Evolutionary conservation across 2,888 invertebrate species (phyloP).

Genomic region (Cataglyphis livida): DNA sequence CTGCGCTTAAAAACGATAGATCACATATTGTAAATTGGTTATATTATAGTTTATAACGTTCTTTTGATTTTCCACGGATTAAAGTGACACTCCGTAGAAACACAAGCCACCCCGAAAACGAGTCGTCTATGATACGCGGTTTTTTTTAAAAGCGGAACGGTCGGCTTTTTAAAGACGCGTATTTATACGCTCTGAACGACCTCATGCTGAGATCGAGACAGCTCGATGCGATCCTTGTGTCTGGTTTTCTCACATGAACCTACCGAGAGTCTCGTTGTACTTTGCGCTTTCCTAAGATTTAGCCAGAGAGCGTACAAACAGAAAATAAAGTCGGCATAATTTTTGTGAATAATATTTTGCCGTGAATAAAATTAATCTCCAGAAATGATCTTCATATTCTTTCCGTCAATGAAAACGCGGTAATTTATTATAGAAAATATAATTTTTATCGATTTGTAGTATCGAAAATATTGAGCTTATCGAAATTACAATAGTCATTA

Average conservation of each 20-base stretch:
- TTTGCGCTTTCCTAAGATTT: slow-evolving; percentile 20
- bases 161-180: slow-evolving; percentile 53
- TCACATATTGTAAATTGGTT: neutral
- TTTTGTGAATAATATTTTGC: neutral
- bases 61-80: neutral
- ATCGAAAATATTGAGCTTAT: neutral
- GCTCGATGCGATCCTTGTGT: slow-evolving; percentile 61
- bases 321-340: neutral
- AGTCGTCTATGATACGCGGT: slow-evolving; percentile 31
- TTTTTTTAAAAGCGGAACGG: slow-evolving; percentile 56
- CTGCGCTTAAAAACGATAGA: neutral
- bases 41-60: neutral
- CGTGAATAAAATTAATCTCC: neutral
- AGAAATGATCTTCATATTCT: neutral
- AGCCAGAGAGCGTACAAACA: neutral
- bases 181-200: slow-evolving; percentile 59
- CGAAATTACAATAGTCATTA: neutral
- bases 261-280: slow-evolving; percentile 27
- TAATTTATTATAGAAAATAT: neutral
- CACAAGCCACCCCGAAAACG: slow-evolving; percentile 2
- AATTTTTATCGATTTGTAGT: neutral
- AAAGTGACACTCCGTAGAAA: slow-evolving; percentile 24
- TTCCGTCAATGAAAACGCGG: neutral
- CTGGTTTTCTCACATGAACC: slow-evolving; percentile 45
- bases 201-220: slow-evolving; percentile 67